These are phyloP conservation scores for Paralichthys olivaceus DNA, from an alignment of 2,113 vertebrate species.

Conservation along the genomic window DNA sequence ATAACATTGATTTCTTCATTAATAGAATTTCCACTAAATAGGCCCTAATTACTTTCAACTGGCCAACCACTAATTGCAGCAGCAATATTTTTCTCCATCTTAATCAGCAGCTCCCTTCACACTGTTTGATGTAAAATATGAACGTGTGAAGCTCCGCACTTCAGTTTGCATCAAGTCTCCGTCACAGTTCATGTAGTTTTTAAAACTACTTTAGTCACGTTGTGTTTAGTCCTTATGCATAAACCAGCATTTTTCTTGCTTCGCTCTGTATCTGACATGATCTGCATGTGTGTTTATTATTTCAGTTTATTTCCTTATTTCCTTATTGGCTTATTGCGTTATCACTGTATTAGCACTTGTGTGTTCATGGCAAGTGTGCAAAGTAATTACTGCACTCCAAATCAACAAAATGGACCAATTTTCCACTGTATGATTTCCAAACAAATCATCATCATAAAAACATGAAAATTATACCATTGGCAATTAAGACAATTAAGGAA, in stretches of 20 bases:
- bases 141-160: slow-evolving; percentile 6
- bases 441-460: not conserved
- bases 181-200: not conserved
- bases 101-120: slow-evolving; percentile 67
- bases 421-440: not conserved
- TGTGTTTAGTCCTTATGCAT: not conserved
- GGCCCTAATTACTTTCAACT: slow-evolving; percentile 84
- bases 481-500: not conserved
- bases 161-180: not conserved
- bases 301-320: not conserved
- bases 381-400: not conserved
- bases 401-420: not conserved
- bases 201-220: not conserved
- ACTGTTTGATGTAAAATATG: slow-evolving; percentile 61
- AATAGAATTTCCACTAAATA: slow-evolving; percentile 85
- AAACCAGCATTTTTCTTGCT: not conserved
- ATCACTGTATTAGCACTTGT: not conserved
- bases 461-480: not conserved
- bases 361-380: not conserved
- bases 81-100: slow-evolving; percentile 63
- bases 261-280: not conserved
- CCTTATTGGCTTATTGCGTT: not conserved
- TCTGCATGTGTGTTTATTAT: not conserved
- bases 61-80: slow-evolving; percentile 75
- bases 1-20: slow-evolving; percentile 86